Evolutionary conservation across 2,797 vertebrate species (phyloP), one percentile per base, ranked within the genome.

Genomic region (Bufotes viridis): DNA sequence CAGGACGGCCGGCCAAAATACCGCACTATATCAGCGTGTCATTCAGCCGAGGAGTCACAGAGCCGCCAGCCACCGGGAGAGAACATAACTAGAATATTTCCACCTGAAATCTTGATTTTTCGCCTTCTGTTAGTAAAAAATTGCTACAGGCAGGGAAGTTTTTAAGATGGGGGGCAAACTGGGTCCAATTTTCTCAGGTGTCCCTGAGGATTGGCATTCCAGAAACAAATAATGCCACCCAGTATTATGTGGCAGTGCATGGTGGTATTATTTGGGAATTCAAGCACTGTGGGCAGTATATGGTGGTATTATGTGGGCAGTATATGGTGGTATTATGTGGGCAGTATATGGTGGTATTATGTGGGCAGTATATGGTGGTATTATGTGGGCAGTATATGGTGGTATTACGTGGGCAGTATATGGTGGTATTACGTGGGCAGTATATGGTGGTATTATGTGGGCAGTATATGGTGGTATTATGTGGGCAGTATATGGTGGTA

Each of bases 11-110:
- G 49, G 55, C 60, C 83, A 81, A 89, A 81, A 76, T 42, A 51
- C 83, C 67, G 83, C 78, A 67, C 75, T 70, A 49, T 8, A 79
- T 84, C 87, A 84, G 20, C 2, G 63, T 61, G 74, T 88, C 53
- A 88, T 22, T 57, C 60, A 83, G 55, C 70, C 51, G 82, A 83
- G 75, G 26, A 78, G 49, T 61, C 63, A 78, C 26, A 63, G 76
- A 58, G 26, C n/a, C 20, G 10, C 70, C 70, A 49, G 24, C 24
- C 63, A 13, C 24, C 18, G 26, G 29, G 18, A 49, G 7, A 49
- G 34, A 74, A 49, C 34, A 49, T 74, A 49, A 14, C 18, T 0
- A 18, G 15, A 72, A 18, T 42, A 42, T 17, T 72, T 74, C 18
- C 6, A 74, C 70, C 9, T 49, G 11, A 74, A 49, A 22, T 6